Evolutionary conservation across 2,888 invertebrate genomes (phyloP).

Genomic region (Pimpla rufipes): DNA sequence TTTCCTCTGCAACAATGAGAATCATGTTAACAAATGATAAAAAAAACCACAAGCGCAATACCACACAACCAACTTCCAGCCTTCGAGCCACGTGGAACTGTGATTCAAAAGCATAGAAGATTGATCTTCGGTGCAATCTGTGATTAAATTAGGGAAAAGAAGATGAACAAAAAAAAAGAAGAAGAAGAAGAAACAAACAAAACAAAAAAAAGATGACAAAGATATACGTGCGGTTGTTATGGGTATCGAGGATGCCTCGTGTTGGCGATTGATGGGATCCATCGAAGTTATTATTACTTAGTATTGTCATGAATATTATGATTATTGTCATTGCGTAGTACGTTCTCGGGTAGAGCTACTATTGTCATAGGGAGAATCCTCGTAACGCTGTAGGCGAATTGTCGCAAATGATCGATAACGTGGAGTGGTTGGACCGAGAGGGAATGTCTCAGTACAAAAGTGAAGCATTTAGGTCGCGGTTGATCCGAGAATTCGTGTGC

Average conservation of each 20-base stretch:
- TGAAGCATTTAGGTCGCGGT: conserved; percentile 61
- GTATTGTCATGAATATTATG: background rate
- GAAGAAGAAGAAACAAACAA: conserved; percentile 34
- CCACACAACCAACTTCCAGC: conserved; percentile 68
- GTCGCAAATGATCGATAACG: conserved; percentile 62
- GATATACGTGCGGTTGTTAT: conserved; percentile 66
- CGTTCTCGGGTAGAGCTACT: conserved; percentile 61
- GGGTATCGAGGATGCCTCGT: conserved; percentile 64
- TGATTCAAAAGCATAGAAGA: conserved; percentile 77
- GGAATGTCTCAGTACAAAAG: conserved; percentile 60
- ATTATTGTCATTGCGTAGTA: conserved; percentile 40
- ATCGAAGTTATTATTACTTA: conserved; percentile 62
- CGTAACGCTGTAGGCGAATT: conserved; percentile 53
- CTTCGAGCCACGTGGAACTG: conserved; percentile 78
- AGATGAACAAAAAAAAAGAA: conserved; percentile 45
- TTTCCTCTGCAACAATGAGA: conserved; percentile 33
- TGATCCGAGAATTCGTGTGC: conserved; percentile 15
- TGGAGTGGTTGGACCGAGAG: conserved; percentile 54
- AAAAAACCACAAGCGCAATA: conserved; percentile 62
- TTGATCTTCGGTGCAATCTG: conserved; percentile 78
- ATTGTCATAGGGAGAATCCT: conserved; percentile 44
- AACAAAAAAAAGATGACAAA: conserved; percentile 56
- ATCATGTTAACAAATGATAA: conserved; percentile 14
- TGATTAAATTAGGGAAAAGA: conserved; percentile 76
- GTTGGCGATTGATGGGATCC: conserved; percentile 65